Percentiles rank a stretch among this genome's conserved stretches.
Conservation (phyloP, 2,888 invertebrate species). For the Xanthia icteritia region DNA sequence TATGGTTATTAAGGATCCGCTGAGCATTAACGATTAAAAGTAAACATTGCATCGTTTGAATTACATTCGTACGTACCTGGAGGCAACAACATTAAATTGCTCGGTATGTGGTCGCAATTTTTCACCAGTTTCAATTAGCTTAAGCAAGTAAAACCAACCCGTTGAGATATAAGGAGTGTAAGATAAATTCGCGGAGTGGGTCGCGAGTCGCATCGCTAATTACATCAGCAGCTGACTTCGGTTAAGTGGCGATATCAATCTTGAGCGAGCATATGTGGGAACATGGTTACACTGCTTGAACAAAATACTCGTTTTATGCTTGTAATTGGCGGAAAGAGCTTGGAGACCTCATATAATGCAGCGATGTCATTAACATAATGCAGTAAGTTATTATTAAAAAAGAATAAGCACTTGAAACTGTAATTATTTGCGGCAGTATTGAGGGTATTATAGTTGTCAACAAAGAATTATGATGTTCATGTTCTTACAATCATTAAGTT, state of each 20-base stretch:
- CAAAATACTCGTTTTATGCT: conserved; percentile 70
- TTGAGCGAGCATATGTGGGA: conserved; percentile 76
- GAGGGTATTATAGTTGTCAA: conserved; percentile 42
- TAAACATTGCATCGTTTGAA: conserved; percentile 71
- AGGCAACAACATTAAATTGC: conserved; percentile 78
- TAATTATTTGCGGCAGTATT: conserved; percentile 36
- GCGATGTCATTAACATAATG: conserved; percentile 53
- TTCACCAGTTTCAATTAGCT: conserved; percentile 84
- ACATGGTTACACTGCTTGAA: conserved; percentile 68
- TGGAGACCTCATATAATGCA: conserved; percentile 53
- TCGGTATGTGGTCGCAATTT: conserved; percentile 83
- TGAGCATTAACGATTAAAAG: conserved; percentile 65
- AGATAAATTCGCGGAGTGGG: conserved; percentile 71
- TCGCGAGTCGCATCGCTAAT: conserved; percentile 78
- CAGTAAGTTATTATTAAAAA: conserved; percentile 42
- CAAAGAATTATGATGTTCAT: conserved; percentile 34
- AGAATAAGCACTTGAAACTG: conserved; percentile 38
- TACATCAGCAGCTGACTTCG: conserved; percentile 83
- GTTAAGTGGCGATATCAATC: conserved; percentile 84
- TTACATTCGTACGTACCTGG: conserved; percentile 68
- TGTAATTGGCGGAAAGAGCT: conserved; percentile 66
- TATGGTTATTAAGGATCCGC: conserved; percentile 59
- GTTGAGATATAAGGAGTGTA: conserved; percentile 72
- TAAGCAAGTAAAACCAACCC: conserved; percentile 66
- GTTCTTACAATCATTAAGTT: conserved; percentile 17